phyloP scores from a whole-genome alignment of 2,797 vertebrate species.

The Triplophysa bombifrons region DNA sequence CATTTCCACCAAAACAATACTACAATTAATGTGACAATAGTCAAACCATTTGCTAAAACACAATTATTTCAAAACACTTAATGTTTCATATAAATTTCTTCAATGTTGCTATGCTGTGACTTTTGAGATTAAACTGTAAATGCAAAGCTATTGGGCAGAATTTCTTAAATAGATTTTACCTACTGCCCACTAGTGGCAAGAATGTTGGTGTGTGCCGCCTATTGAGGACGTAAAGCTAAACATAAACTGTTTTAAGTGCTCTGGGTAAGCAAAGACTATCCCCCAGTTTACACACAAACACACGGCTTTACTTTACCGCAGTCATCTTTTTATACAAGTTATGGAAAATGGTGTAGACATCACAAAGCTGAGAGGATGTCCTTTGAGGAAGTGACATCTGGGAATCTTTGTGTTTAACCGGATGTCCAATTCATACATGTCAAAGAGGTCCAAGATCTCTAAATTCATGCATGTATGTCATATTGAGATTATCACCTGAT shows the following conservation, averaged over 20 bases:
- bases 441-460: background rate
- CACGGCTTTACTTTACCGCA: background rate
- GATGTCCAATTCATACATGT: constrained; percentile 73
- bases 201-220: background rate
- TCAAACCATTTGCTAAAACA: background rate
- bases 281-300: background rate
- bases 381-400: constrained; percentile 85
- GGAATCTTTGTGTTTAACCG: constrained; percentile 73
- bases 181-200: background rate
- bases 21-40: background rate
- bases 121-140: background rate
- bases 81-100: background rate
- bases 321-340: background rate
- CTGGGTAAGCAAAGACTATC: too few species aligned
- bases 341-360: background rate
- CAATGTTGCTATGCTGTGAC: background rate
- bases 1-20: background rate
- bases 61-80: background rate
- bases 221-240: background rate
- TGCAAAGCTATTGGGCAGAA: background rate
- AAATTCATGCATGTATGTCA: too few species aligned
- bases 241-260: background rate
- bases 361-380: constrained; percentile 81
- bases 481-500: background rate
- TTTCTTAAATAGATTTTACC: background rate